Percentiles rank a stretch among this genome's conserved stretches.
Conservation (phyloP, 2,888 invertebrate genomes). For the Mesoligia furuncula region DNA sequence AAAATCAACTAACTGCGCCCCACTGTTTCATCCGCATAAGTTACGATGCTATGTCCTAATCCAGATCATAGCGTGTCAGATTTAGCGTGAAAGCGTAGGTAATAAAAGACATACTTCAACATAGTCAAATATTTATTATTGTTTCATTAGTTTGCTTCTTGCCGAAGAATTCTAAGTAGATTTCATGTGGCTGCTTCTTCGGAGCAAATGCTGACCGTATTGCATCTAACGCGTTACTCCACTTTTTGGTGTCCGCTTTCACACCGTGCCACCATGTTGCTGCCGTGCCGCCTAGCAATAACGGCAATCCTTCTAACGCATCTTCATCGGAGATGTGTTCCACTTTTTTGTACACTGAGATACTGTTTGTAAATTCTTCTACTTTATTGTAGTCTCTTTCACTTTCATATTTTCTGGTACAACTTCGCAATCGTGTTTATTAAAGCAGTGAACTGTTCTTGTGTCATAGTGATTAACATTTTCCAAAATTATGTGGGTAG, state of each 20-base stretch:
- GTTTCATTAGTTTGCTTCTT: conserved; percentile 2
- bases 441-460: neutral
- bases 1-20: neutral
- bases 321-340: conserved; percentile 4
- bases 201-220: conserved; percentile 7
- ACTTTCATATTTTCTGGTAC: neutral
- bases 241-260: neutral
- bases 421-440: neutral
- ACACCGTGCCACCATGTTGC: conserved; percentile 1
- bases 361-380: conserved; percentile 2
- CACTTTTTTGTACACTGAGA: neutral
- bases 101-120: too few relatives aligned
- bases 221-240: neutral
- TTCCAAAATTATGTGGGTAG: neutral
- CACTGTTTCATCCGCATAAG: too few relatives aligned
- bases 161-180: conserved; percentile 2
- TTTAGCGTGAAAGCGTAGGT: too few relatives aligned
- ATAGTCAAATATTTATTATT: too few relatives aligned
- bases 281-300: neutral
- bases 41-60: too few relatives aligned
- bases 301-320: conserved; percentile 3
- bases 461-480: neutral
- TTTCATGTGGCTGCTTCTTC: conserved; percentile 14
- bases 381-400: neutral
- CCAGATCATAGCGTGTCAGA: too few relatives aligned